Conservation (phyloP, 2,888 invertebrate genomes). For the Petrolisthes manimaculis region DNA sequence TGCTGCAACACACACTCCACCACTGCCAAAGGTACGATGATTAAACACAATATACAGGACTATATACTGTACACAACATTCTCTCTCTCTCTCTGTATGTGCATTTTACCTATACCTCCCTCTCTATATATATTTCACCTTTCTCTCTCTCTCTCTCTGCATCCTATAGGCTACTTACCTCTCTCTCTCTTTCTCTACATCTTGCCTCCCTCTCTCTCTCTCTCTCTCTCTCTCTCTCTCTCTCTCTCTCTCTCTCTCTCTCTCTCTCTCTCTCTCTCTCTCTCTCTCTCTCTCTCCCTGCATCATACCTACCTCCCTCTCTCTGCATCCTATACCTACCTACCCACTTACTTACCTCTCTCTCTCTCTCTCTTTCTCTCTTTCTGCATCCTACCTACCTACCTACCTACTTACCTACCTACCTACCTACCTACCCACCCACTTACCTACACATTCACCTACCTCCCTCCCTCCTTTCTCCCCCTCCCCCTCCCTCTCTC, state of each 20-base stretch:
- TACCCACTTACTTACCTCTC: not conserved
- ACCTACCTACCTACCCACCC: not conserved
- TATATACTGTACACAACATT: too few species aligned
- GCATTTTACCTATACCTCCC: too few species aligned
- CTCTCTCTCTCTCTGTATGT: too few species aligned
- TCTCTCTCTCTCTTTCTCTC: not conserved
- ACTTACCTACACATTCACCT: not conserved
- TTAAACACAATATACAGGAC: too few species aligned
- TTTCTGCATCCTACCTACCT: not conserved
- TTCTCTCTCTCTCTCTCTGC: not conserved
- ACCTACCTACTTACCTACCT: not conserved
- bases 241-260: not conserved
- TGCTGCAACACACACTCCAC: too few species aligned
- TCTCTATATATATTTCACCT: too few species aligned
- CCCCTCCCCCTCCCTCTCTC: not conserved
- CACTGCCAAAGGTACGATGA: too few species aligned
- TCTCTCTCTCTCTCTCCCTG: not conserved
- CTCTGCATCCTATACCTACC: not conserved
- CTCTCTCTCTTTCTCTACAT: slow-evolving; percentile 7
- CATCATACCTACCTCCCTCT: not conserved
- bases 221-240: not conserved
- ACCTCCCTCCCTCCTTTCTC: not conserved
- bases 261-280: not conserved
- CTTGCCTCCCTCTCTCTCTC: not conserved
- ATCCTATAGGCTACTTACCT: not conserved